A percentile compares a stretch with the other conserved stretches of the same genome.
Conservation (phyloP, 2,888 invertebrate species). For the Sinohyriopsis cumingii region DNA sequence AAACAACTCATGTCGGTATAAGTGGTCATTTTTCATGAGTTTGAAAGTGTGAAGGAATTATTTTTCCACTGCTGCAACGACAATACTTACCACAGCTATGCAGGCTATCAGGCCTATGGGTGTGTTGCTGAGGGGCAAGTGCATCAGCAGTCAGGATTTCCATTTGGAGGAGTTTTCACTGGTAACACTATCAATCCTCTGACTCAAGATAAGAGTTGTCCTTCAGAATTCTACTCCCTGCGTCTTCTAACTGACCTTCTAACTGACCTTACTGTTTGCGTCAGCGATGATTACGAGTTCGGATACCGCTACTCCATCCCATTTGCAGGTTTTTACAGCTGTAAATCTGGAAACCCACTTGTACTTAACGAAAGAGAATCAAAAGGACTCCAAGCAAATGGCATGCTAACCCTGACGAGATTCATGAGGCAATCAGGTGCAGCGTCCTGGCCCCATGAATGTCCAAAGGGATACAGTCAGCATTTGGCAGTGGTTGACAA, state of each 20-base stretch:
- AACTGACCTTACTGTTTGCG: conserved; percentile 47
- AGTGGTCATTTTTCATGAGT: conserved; percentile 48
- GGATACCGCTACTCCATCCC: conserved; percentile 45
- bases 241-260: no score
- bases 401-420: conserved; percentile 6
- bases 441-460: conserved; percentile 44
- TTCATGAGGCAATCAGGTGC: conserved; percentile 32
- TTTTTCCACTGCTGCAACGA: conserved; percentile 35
- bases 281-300: conserved; percentile 58
- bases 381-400: no score
- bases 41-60: conserved; percentile 32
- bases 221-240: conserved; percentile 44
- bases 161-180: conserved; percentile 61
- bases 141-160: conserved; percentile 40
- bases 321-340: conserved; percentile 62
- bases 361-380: no score
- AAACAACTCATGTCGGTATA: conserved; percentile 25
- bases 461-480: conserved; percentile 58
- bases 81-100: conserved; percentile 27
- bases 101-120: conserved; percentile 53
- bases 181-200: conserved; percentile 39
- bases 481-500: conserved; percentile 53
- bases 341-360: conserved; percentile 52
- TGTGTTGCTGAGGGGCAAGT: conserved; percentile 48
- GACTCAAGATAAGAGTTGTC: conserved; percentile 47